Evolutionary conservation across 2,797 vertebrate genomes (phyloP), one percentile per base, ranked within the genome.

Genomic region (Hyperoplus immaculatus): DNA sequence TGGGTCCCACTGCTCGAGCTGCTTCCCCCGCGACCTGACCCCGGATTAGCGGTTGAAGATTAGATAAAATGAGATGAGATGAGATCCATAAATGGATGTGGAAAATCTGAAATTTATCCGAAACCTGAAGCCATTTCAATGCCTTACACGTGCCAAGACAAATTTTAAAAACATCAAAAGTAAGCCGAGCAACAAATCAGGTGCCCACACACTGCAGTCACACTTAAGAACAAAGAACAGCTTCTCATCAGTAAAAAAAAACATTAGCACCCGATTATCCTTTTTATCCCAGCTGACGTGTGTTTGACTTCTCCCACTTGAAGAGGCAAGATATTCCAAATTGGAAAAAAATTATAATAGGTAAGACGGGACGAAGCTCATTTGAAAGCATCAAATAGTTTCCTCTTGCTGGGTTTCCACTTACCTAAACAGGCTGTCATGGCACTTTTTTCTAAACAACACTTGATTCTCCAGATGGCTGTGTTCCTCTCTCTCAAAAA

Each of bases 341-440:
- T 29, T 13, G n/a, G 8, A 51, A 21, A 47, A 62, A 21, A 21
- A 21, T 21, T 21, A 21, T 21, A 21, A 21, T 21, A 21, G 1
- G 29, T 38, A 8, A 58, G 13, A 74, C 0, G 29, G 5, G 41
- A 65, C 56, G 12, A 66, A 69, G 51, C 54, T 41, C 2, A 51
- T 76, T 68, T 69, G 18, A 79, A 71, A 39, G 57, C 15, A 57
- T 18, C 1, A 29, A 38, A 65, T 6, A n/a, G 29, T 47, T 65
- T 14, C 55, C 21, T 21, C 21, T 21, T 21, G 21, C 21, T 53
- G 16, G 6, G 15, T 45, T 18, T 29, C 63, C 45, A 78, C 87
- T 80, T 78, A 92, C 90, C 87, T 86, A 69, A 72, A 62, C 38
- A 50, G 38, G 10, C 54, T 74, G 65, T 69, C 70, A 56, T 60